Percentiles rank a stretch among this genome's conserved stretches.
phyloP scores from a whole-genome alignment of 2,113 vertebrate species.

The Zootoca vivipara region DNA sequence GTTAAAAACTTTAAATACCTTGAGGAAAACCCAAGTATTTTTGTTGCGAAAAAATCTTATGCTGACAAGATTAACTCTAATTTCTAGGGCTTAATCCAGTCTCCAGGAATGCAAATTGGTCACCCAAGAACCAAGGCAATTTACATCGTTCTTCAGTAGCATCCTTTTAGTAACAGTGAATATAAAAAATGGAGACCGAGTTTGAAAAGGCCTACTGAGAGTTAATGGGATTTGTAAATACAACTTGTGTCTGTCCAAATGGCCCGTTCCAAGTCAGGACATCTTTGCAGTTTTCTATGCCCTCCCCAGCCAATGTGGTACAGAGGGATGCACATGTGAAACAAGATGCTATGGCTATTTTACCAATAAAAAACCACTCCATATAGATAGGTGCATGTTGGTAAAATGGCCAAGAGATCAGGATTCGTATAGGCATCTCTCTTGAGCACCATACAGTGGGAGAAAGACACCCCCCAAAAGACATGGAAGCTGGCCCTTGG shows the following conservation, averaged over 20 bases:
- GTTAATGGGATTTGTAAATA: background rate
- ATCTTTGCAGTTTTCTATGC: background rate
- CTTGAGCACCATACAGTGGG: background rate
- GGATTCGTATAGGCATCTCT: background rate
- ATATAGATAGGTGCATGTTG: background rate
- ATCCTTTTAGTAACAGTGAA: background rate
- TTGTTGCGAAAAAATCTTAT: background rate
- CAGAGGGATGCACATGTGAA: background rate
- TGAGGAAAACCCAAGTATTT: background rate
- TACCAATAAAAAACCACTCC: background rate
- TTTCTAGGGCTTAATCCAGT: background rate
- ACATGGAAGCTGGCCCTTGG: slow-evolving; percentile 33
- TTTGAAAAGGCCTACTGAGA: slow-evolving; percentile 5
- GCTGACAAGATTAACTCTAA: background rate
- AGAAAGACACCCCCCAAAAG: background rate
- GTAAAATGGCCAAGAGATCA: background rate
- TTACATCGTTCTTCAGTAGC: background rate
- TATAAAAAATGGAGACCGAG: background rate
- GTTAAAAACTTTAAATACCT: background rate
- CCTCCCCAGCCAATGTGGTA: background rate
- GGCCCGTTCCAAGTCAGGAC: background rate
- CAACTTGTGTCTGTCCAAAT: background rate
- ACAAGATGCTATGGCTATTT: background rate
- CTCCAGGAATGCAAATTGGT: background rate
- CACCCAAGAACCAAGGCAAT: background rate